Conservation (phyloP, 2,888 invertebrate genomes). For the Smittia sp. region DNA sequence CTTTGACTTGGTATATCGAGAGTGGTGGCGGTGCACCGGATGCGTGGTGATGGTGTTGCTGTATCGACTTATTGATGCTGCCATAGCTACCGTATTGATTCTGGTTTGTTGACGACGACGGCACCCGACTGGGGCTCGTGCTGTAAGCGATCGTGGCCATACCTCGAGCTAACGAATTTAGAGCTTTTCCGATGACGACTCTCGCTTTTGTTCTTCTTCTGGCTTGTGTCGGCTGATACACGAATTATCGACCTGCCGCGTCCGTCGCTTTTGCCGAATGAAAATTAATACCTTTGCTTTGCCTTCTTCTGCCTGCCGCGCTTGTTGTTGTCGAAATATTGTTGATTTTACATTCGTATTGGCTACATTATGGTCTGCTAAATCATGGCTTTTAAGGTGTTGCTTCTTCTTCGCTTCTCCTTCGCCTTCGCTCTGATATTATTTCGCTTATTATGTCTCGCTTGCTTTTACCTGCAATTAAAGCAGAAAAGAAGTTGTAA, state of each 20-base stretch:
- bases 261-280: neutral
- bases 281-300: conserved; percentile 20
- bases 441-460: conserved; percentile 15
- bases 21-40: conserved; percentile 22
- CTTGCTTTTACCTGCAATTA: conserved; percentile 29
- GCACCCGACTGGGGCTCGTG: conserved; percentile 35
- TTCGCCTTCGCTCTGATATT: conserved; percentile 16
- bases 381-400: neutral
- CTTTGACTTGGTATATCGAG: conserved; percentile 32
- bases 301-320: neutral
- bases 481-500: conserved; percentile 30
- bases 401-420: conserved; percentile 10
- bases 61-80: conserved; percentile 28
- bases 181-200: neutral
- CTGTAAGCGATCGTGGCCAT: conserved; percentile 39
- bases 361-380: conserved; percentile 35
- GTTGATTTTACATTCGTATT: conserved; percentile 14
- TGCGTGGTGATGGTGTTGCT: conserved; percentile 28
- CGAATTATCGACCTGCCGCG: neutral
- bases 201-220: neutral
- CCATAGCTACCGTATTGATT: conserved; percentile 41
- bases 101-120: conserved; percentile 35
- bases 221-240: neutral
- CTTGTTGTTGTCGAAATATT: neutral
- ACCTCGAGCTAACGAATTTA: neutral